Conservation (phyloP, 1,140 invertebrate species). For the Neoseiulus cucumeris region DNA sequence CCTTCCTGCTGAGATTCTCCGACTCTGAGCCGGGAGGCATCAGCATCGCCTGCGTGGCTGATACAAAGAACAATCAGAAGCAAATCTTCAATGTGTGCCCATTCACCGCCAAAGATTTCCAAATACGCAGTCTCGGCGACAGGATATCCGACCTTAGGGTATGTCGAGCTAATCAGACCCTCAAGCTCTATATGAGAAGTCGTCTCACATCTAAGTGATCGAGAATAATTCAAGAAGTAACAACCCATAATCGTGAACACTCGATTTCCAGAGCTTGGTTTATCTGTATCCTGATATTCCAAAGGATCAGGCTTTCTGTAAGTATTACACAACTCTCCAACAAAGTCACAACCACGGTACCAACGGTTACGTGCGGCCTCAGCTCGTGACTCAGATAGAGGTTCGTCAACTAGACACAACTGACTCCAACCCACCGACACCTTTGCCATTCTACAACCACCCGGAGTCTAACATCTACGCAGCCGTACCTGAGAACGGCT, state of each 20-base stretch:
- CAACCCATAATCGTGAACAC: constrained; percentile 7
- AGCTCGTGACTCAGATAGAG: constrained; percentile 57
- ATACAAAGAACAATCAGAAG: constrained; percentile 8
- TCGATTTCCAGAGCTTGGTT: constrained; percentile 24
- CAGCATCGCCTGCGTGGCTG: constrained; percentile 27
- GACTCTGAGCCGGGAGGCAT: constrained; percentile 28
- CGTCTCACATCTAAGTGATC: background rate
- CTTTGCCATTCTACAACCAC: background rate
- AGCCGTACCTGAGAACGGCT: background rate
- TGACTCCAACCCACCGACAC: background rate
- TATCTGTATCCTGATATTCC: constrained; percentile 26
- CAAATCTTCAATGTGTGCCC: constrained; percentile 19
- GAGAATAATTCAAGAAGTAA: background rate
- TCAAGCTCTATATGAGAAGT: too few species aligned
- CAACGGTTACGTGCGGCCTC: constrained; percentile 69
- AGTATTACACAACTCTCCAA: constrained; percentile 28
- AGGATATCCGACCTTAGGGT: constrained; percentile 18
- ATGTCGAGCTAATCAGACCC: too few species aligned
- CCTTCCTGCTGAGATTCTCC: constrained; percentile 28
- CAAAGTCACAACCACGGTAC: constrained; percentile 31
- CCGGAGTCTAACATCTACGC: background rate
- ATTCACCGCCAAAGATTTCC: constrained; percentile 26
- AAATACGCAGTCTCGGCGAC: constrained; percentile 25
- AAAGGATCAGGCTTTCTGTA: constrained; percentile 25
- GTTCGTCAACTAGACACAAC: background rate